phyloP scores from a whole-genome alignment of 2,113 vertebrate genomes.

The Ascaphus truei region DNA sequence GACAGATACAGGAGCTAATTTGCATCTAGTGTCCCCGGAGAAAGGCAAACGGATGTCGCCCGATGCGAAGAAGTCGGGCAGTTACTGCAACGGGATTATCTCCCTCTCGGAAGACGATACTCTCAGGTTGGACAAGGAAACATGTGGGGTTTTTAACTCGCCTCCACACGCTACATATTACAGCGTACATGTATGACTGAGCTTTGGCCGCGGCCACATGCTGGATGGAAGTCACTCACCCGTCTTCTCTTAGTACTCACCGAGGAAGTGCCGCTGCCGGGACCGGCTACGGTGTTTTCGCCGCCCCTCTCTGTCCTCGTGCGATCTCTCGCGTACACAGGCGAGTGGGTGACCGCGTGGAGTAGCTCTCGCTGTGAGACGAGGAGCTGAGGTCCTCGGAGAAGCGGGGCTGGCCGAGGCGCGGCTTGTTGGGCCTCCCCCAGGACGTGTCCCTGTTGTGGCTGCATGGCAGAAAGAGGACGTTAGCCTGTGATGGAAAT shows the following conservation, averaged over 20 bases:
- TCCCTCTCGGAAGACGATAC: no score
- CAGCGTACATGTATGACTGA: no score
- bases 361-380: conserved; percentile 52
- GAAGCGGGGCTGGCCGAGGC: conserved; percentile 51
- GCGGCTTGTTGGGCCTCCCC: conserved; percentile 53
- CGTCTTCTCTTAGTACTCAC: conserved; percentile 63
- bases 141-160: no score
- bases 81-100: no score
- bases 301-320: conserved; percentile 40
- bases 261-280: conserved; percentile 75
- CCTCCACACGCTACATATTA: no score
- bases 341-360: conserved; percentile 50
- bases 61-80: no score
- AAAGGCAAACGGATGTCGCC: no score
- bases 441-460: conserved; percentile 61
- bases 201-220: no score
- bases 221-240: conserved; percentile 64
- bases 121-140: no score
- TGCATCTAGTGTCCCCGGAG: no score
- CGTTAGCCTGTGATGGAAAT: no score
- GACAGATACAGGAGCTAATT: no score
- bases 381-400: conserved; percentile 60
- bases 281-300: conserved; percentile 66
- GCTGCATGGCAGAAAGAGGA: conserved; percentile 38
- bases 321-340: conserved; percentile 56